Conservation (phyloP, 1,140 invertebrate species). For the Amphibalanus amphitrite region DNA sequence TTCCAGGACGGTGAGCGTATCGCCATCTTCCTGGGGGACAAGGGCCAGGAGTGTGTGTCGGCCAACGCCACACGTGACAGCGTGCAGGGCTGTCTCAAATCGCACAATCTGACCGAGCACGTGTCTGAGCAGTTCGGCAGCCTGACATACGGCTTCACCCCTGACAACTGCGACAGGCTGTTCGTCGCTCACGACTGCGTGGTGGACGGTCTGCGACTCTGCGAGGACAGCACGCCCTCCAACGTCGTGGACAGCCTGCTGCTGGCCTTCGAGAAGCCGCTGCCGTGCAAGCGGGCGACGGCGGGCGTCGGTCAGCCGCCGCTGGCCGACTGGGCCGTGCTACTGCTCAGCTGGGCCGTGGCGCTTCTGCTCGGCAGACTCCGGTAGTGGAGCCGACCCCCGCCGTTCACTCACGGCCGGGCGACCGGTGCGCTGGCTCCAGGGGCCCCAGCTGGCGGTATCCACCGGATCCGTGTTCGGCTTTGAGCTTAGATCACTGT, state of each 20-base stretch:
- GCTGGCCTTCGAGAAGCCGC: neutral
- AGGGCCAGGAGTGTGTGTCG: neutral
- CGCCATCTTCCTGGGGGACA: neutral
- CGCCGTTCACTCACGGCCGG: too few relatives aligned
- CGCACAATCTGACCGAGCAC: neutral
- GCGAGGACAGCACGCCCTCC: neutral
- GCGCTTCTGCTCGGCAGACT: too few relatives aligned
- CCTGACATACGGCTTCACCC: neutral
- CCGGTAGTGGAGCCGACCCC: too few relatives aligned
- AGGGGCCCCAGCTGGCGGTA: too few relatives aligned
- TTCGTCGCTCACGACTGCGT: neutral
- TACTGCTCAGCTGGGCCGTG: too few relatives aligned
- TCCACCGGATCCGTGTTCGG: too few relatives aligned
- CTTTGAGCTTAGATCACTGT: too few relatives aligned
- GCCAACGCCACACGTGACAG: neutral
- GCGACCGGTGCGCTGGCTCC: too few relatives aligned
- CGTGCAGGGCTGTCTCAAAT: neutral
- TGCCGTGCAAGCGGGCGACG: too few relatives aligned
- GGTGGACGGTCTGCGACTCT: neutral
- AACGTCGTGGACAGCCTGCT: neutral
- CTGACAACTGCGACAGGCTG: neutral
- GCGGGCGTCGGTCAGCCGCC: too few relatives aligned
- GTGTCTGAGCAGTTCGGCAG: neutral
- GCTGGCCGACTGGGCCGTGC: too few relatives aligned
- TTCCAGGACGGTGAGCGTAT: neutral